Conservation (phyloP, 2,888 invertebrate genomes). For the Pseudococcus longispinus region DNA sequence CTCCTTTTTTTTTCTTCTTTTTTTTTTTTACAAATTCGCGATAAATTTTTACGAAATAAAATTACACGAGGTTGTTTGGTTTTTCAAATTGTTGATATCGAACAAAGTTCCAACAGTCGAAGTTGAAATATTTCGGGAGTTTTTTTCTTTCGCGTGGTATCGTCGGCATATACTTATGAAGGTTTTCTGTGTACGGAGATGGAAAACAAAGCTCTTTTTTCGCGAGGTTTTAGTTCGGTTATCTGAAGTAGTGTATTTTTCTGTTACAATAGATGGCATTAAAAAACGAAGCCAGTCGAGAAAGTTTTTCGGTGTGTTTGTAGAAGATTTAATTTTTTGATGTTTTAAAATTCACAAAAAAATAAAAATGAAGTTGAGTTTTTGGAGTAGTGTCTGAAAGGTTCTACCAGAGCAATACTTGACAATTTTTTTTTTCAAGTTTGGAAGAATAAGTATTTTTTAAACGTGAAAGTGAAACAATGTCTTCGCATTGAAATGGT, state of each 20-base stretch:
- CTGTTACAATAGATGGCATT: background rate
- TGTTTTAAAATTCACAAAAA: background rate
- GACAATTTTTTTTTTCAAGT: too few relatives aligned
- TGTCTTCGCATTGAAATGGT: too few relatives aligned
- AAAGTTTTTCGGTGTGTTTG: background rate
- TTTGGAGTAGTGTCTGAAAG: too few relatives aligned
- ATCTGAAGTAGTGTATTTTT: background rate
- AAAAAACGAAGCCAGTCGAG: background rate
- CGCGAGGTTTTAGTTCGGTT: background rate
- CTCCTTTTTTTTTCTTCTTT: background rate
- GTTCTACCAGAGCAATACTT: too few relatives aligned
- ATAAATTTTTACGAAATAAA: background rate
- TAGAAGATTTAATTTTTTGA: background rate
- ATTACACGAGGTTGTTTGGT: background rate
- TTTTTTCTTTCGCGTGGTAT: background rate
- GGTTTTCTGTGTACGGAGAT: background rate
- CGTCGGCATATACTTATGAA: background rate
- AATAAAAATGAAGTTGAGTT: too few relatives aligned
- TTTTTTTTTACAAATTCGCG: background rate
- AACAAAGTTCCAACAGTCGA: background rate
- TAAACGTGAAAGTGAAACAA: too few relatives aligned
- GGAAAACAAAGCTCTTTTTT: background rate
- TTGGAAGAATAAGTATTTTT: too few relatives aligned
- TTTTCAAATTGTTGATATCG: background rate
- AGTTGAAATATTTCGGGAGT: background rate